Conservation (phyloP, 1,140 invertebrate genomes). For the Lucilia cuprina region DNA sequence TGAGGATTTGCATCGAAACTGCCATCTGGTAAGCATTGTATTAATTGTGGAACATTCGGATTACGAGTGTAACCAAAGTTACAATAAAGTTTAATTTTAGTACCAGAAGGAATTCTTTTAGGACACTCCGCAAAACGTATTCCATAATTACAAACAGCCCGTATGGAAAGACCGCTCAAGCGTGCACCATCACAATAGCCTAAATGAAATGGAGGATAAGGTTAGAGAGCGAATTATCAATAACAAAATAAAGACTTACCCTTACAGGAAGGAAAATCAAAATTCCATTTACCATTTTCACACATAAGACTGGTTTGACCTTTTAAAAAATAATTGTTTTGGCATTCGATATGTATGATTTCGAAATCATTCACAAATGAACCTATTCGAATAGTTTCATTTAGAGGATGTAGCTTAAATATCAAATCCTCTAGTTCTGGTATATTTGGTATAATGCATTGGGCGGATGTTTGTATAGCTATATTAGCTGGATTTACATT, state of each 20-base stretch:
- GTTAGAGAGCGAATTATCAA: neutral
- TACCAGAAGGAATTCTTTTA: neutral
- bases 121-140: neutral
- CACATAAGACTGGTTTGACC: neutral
- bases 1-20: neutral
- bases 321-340: neutral
- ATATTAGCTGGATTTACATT: neutral
- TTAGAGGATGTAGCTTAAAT: neutral
- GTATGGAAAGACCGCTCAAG: neutral
- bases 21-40: neutral
- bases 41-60: neutral
- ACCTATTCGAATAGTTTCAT: neutral
- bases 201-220: neutral
- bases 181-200: neutral
- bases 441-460: neutral
- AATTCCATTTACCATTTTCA: neutral
- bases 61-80: neutral
- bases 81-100: neutral
- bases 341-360: neutral
- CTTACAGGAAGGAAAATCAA: neutral
- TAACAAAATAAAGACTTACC: neutral
- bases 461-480: neutral
- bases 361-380: neutral
- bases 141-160: neutral
- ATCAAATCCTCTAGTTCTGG: neutral